Evolutionary conservation across 2,888 invertebrate species (phyloP).

Genomic region (Drosophila pegasa): DNA sequence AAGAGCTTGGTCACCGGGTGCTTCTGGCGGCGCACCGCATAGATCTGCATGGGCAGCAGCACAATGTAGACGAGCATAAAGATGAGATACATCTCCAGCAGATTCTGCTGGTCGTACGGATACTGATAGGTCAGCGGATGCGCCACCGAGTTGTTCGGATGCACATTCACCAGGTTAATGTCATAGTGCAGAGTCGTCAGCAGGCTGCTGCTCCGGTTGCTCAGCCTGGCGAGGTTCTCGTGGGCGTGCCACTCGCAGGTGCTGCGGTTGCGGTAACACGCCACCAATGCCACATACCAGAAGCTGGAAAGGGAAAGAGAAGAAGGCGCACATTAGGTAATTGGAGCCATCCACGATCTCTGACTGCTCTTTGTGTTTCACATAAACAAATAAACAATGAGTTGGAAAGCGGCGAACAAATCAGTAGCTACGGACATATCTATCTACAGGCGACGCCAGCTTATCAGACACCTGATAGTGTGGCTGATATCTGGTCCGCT

Average conservation of each 20-base stretch:
- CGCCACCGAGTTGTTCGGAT: conserved; percentile 92
- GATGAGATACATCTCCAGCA: conserved; percentile 94
- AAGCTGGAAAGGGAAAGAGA: conserved; percentile 87
- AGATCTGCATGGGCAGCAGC: conserved; percentile 94
- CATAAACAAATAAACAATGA: background rate
- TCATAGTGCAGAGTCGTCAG: conserved; percentile 90
- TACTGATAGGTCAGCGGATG: conserved; percentile 97
- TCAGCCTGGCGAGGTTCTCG: conserved; percentile 76
- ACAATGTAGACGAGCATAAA: conserved; percentile 95
- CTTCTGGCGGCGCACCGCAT: conserved; percentile 94
- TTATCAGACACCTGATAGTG: conserved; percentile 36
- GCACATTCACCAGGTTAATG: conserved; percentile 98
- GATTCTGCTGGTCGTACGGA: conserved; percentile 97
- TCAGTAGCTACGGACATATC: conserved; percentile 4
- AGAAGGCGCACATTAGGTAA: background rate
- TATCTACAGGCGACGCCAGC: background rate
- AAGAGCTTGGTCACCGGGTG: conserved; percentile 96
- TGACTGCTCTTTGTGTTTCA: background rate
- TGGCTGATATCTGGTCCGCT: background rate
- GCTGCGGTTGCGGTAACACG: conserved; percentile 93
- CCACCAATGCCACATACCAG: conserved; percentile 97
- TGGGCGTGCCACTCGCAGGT: conserved; percentile 95
- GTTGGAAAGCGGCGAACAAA: background rate
- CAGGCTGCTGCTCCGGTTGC: conserved; percentile 46
- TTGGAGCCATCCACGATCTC: background rate